A percentile compares a stretch with the other conserved stretches of the same genome.
Conservation (phyloP, 92 coral and sea anemone species). For the Parazoanthus atlanticus region DNA sequence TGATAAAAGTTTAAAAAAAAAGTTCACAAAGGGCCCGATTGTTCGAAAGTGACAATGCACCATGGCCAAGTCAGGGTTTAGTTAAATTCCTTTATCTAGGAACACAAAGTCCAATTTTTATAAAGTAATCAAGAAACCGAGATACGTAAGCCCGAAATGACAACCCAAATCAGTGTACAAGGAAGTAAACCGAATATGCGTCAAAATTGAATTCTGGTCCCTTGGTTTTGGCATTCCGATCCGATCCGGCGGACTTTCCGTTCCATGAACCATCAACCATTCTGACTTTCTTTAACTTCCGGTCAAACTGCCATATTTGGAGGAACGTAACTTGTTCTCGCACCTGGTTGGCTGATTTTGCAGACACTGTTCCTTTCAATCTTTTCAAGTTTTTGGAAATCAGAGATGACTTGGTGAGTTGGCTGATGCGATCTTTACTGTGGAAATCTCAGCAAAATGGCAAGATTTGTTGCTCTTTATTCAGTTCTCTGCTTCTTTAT, state of each 20-base stretch:
- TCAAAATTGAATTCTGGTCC: too few species aligned
- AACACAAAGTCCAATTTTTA: too few species aligned
- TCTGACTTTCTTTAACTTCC: conserved; percentile 3
- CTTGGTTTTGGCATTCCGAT: neutral
- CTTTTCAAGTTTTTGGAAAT: conserved; percentile 7
- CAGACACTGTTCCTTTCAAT: conserved; percentile 33
- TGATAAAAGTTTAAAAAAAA: too few species aligned
- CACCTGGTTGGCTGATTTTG: conserved; percentile 1
- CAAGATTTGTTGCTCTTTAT: neutral
- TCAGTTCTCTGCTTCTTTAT: conserved; percentile 1
- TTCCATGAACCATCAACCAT: neutral
- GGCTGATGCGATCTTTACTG: neutral
- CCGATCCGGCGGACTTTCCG: neutral
- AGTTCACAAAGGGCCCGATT: too few species aligned
- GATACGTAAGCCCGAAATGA: too few species aligned
- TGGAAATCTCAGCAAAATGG: conserved; percentile 5
- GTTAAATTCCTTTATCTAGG: too few species aligned
- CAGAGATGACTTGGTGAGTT: conserved; percentile 32
- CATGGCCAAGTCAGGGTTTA: too few species aligned
- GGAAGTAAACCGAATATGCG: too few species aligned
- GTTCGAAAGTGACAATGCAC: too few species aligned
- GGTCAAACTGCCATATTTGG: conserved; percentile 30
- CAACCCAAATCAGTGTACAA: too few species aligned
- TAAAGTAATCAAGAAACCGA: too few species aligned
- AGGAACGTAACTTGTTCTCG: neutral